Percentiles rank a stretch among this genome's conserved stretches.
phyloP scores from a whole-genome alignment of 2,113 vertebrate genomes.

The Cebus imitator region DNA sequence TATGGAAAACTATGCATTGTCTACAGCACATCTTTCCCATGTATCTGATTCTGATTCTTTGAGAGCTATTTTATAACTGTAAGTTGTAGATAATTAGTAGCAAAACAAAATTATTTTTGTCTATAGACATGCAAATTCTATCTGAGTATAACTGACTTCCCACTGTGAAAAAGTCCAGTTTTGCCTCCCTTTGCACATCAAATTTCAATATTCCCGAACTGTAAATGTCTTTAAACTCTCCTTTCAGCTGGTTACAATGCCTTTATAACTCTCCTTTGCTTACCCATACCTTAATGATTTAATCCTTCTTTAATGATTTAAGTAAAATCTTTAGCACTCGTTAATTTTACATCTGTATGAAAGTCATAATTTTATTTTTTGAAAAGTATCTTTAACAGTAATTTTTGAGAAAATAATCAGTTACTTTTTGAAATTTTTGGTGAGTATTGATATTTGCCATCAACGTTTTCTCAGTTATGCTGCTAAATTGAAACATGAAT shows the following conservation, averaged over 20 bases:
- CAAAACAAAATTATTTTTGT: not conserved
- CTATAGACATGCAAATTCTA: not conserved
- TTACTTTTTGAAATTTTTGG: not conserved
- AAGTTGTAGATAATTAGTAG: not conserved
- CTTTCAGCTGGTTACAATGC: not conserved
- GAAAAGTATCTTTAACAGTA: not conserved
- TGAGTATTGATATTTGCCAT: not conserved
- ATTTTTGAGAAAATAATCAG: not conserved
- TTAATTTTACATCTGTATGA: not conserved
- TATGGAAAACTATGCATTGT: not conserved
- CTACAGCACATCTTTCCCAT: rapidly evolving
- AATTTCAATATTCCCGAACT: not conserved
- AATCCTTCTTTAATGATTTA: not conserved
- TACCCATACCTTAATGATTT: not conserved
- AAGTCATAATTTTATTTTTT: not conserved
- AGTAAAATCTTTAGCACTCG: not conserved
- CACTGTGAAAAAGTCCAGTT: not conserved
- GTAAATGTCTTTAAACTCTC: conserved; percentile 8
- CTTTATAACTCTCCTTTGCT: not conserved
- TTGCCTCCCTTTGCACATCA: not conserved
- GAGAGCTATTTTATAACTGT: not conserved
- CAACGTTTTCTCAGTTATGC: not conserved
- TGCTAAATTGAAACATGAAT: not conserved
- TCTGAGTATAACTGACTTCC: not conserved
- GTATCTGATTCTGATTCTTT: not conserved